These are phyloP conservation scores for Calcarius lapponicus DNA, from an alignment of 2,797 vertebrate species.

Conservation along the genomic window DNA sequence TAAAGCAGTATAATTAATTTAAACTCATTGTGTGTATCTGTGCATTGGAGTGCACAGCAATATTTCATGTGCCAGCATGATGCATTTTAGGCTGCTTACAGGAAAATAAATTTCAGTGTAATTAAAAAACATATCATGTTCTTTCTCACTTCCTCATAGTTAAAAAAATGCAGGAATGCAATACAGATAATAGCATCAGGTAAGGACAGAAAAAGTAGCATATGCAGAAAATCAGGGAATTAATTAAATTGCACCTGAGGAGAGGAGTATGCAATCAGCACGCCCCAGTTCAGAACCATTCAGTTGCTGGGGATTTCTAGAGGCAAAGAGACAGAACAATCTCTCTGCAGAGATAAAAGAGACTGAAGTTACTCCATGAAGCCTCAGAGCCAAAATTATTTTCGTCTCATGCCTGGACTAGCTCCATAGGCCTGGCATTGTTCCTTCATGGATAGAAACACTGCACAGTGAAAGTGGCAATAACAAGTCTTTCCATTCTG, in stretches of 20 bases:
- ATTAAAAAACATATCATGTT: constrained; percentile 2
- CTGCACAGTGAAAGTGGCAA: neutral
- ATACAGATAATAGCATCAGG: neutral
- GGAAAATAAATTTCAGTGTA: constrained; percentile 17
- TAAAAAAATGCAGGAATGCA: neutral
- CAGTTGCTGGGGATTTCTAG: neutral
- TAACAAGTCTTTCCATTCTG: neutral
- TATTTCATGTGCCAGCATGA: constrained; percentile 35
- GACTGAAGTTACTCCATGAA: neutral
- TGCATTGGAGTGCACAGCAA: neutral
- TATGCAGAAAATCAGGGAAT: neutral
- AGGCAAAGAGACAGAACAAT: neutral
- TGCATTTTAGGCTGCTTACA: constrained; percentile 5
- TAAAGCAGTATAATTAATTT: constrained; percentile 34
- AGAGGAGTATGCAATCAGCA: neutral
- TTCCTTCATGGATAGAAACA: neutral
- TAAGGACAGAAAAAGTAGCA: neutral
- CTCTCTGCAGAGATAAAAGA: neutral
- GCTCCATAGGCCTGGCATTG: neutral
- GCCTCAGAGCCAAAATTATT: constrained; percentile 38
- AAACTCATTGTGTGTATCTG: neutral
- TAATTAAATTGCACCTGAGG: constrained; percentile 16
- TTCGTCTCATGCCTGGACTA: constrained; percentile 9
- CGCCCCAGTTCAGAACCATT: neutral
- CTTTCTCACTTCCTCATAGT: neutral